phyloP scores from a whole-genome alignment of 2,888 invertebrate genomes.

The Trachelus troglodyta region DNA sequence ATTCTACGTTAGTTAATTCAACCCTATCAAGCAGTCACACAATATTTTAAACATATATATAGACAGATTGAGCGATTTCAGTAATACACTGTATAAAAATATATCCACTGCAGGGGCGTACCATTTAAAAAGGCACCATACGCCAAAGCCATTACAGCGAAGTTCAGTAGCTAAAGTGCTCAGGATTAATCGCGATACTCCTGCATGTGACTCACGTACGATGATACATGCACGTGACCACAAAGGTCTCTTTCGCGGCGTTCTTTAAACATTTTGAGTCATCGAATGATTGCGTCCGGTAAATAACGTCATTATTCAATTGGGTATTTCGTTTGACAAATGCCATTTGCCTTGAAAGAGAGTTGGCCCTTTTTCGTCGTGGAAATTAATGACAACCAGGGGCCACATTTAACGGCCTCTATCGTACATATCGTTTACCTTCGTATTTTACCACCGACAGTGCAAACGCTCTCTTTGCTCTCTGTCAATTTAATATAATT shows the following conservation, averaged over 20 bases:
- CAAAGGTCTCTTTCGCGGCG: not conserved
- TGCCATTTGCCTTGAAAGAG: constrained; percentile 12
- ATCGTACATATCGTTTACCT: too few relatives aligned
- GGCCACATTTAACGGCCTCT: not conserved
- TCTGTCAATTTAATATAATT: not conserved
- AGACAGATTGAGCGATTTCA: too few relatives aligned
- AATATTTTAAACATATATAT: too few relatives aligned
- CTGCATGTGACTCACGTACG: not conserved
- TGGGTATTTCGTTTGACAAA: constrained; percentile 17
- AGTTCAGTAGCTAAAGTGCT: not conserved
- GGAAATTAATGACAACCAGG: not conserved
- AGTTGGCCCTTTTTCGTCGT: not conserved
- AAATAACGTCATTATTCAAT: constrained; percentile 26
- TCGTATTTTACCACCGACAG: not conserved
- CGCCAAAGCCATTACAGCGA: too few relatives aligned
- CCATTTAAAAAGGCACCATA: too few relatives aligned
- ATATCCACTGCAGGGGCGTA: too few relatives aligned
- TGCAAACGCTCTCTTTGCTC: not conserved
- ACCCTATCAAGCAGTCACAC: too few relatives aligned
- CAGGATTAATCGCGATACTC: not conserved
- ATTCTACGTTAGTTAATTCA: too few relatives aligned
- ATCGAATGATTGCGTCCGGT: constrained; percentile 20
- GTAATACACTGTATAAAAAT: too few relatives aligned
- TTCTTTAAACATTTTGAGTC: constrained; percentile 31
- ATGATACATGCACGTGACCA: constrained; percentile 6